Conservation (phyloP, 2,113 vertebrate genomes). For the Vireo altiloquus region DNA sequence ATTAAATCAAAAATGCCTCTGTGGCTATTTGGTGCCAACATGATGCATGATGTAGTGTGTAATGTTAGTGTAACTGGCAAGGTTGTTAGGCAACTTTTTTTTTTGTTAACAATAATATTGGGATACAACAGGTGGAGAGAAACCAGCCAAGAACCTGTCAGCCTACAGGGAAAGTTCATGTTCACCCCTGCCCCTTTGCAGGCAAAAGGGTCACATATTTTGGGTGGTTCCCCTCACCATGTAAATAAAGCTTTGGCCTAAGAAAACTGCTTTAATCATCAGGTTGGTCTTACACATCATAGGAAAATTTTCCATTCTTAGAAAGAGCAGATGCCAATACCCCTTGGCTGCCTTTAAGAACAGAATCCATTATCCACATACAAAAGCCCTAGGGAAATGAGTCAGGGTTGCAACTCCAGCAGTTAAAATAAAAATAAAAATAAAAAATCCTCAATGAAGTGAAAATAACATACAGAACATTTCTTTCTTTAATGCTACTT, state of each 20-base stretch:
- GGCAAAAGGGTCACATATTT: constrained; percentile 51
- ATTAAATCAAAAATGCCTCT: neutral
- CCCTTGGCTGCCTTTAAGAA: neutral
- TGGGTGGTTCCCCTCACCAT: constrained; percentile 42
- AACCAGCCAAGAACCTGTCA: constrained; percentile 65
- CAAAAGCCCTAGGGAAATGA: neutral
- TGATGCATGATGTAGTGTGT: neutral
- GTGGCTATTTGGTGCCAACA: neutral
- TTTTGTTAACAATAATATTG: constrained; percentile 21
- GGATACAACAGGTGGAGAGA: constrained; percentile 52
- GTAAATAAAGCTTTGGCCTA: constrained; percentile 57
- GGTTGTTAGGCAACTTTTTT: neutral
- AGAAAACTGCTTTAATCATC: constrained; percentile 7
- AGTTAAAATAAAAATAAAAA: neutral
- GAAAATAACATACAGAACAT: neutral
- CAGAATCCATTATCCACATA: neutral
- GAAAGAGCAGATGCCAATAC: constrained; percentile 9
- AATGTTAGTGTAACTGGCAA: neutral
- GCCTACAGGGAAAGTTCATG: constrained; percentile 29
- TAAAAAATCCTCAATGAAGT: neutral
- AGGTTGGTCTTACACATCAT: neutral
- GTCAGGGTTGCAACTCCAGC: neutral
- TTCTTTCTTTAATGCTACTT: neutral
- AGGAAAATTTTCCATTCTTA: constrained; percentile 55
- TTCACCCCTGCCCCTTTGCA: neutral